Evolutionary conservation across 2,113 vertebrate species (phyloP).

Genomic region (Montifringilla adamsi): DNA sequence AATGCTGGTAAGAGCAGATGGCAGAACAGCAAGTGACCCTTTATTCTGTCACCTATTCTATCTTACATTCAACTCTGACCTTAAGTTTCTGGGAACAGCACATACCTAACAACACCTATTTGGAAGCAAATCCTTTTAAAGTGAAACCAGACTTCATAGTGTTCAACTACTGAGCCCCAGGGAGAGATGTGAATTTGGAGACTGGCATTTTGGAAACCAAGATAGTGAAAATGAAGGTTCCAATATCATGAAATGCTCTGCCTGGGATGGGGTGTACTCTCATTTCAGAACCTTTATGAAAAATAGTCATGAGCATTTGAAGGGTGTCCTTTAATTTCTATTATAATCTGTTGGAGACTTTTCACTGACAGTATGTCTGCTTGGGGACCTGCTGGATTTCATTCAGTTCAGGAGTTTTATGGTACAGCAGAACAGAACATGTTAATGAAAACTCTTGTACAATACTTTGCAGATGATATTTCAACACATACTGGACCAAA

Average conservation of each 20-base stretch:
- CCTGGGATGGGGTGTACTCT: neutral
- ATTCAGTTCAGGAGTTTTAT: neutral
- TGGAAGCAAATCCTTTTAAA: neutral
- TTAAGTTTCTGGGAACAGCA: neutral
- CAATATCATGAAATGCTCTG: neutral
- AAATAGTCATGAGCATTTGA: neutral
- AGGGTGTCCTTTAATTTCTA: neutral
- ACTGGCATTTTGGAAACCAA: neutral
- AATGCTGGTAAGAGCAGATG: neutral
- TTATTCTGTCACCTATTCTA: neutral
- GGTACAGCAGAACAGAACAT: neutral
- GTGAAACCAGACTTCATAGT: neutral
- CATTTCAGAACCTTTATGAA: neutral
- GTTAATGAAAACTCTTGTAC: neutral
- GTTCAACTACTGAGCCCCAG: neutral
- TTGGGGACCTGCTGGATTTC: neutral
- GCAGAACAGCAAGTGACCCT: neutral
- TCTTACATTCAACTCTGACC: neutral
- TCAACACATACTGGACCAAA: neutral
- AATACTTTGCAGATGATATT: neutral
- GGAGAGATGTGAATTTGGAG: neutral
- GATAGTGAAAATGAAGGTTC: neutral
- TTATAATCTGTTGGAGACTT: neutral
- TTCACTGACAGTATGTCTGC: neutral
- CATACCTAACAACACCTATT: neutral